Base-by-base conservation (phyloP, 2,797 vertebrate genomes). In the Coccyzus lansbergi region DNA sequence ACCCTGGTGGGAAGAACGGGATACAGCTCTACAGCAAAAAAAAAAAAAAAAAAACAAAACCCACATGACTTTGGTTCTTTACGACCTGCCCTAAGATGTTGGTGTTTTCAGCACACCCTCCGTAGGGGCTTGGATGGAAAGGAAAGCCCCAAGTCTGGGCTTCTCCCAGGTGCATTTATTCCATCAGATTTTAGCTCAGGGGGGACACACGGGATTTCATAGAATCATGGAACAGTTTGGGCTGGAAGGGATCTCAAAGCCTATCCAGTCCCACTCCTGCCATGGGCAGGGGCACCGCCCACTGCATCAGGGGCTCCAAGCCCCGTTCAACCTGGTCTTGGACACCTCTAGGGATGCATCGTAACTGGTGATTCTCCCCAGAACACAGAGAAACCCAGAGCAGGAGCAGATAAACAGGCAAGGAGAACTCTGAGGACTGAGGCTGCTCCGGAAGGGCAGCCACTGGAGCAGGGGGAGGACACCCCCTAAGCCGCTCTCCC, bases 351-450 rank as follows among this genome's bases (percentile, higher is more conserved):
- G 46, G 46, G 46, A 46, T 46, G 46, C 10, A 0, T 31, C 16
- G 34, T 11, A 46, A 25, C 13, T 19, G 46, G 3, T 36, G 7
- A 9, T 19, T 22, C 20, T 52, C 15, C 28, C 12, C 20, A 6
- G 7, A 11, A 33, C 14, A 22, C 16, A 17, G 11, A 56, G 36
- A 31, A 33, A 51, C 31, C 31, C 51, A n/a, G 40, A 2, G 3
- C 42, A 5, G 1, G 6, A 40, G 26, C 0, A 4, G 44, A 11
- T 6, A 6, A 25, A 51, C 12, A 18, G 33, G 51, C 2, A 4
- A 53, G 19, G 33, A 10, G 31, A 42, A n/a, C 33, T 63, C 40
- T 5, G 2, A 42, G 22, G 38, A 40, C 3, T 1, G 1, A 34
- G 9, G 52, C 36, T 33, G 59, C 63, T 33, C 38, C 1, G 12